These are phyloP conservation scores for Beroe forskalii DNA, from an alignment of 37 sponge, comb jelly and placozoan species.

Conservation along the genomic window DNA sequence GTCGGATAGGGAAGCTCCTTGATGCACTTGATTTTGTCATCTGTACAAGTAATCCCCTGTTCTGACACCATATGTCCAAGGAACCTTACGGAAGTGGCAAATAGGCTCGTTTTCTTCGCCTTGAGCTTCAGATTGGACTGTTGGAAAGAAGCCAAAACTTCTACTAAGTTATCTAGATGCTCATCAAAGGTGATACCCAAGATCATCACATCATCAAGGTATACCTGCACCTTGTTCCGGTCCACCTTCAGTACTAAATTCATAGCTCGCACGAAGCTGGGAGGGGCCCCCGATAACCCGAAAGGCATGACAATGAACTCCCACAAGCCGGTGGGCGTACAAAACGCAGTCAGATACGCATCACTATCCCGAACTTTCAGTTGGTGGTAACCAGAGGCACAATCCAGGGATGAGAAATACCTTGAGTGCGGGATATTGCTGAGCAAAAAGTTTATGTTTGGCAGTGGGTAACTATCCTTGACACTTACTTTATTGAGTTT, in stretches of 20 bases:
- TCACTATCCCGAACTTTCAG: constrained; percentile 48
- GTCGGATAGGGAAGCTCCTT: constrained; percentile 4
- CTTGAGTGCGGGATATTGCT: constrained; percentile 66
- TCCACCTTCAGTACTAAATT: constrained; percentile 1
- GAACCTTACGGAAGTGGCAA: neutral
- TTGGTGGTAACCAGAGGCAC: constrained; percentile 68
- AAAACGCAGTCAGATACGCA: constrained; percentile 68
- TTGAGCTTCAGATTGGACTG: constrained; percentile 62
- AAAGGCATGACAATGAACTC: constrained; percentile 69
- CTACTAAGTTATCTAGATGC: constrained; percentile 46
- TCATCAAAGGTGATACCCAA: constrained; percentile 5
- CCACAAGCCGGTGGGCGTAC: constrained; percentile 59
- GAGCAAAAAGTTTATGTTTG: constrained; percentile 66
- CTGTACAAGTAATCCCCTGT: constrained; percentile 54
- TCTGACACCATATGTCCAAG: constrained; percentile 66
- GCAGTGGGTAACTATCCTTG: constrained; percentile 69
- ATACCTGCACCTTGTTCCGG: constrained; percentile 41
- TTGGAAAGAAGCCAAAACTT: neutral
- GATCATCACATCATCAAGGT: constrained; percentile 66
- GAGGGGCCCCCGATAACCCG: constrained; percentile 65
- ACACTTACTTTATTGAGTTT: constrained; percentile 64
- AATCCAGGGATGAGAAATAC: constrained; percentile 67
- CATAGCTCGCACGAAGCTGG: constrained; percentile 65
- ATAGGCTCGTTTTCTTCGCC: constrained; percentile 64
- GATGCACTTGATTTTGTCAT: neutral